Conservation (phyloP, 1,140 invertebrate genomes). For the Diachasmimorpha longicaudata region DNA sequence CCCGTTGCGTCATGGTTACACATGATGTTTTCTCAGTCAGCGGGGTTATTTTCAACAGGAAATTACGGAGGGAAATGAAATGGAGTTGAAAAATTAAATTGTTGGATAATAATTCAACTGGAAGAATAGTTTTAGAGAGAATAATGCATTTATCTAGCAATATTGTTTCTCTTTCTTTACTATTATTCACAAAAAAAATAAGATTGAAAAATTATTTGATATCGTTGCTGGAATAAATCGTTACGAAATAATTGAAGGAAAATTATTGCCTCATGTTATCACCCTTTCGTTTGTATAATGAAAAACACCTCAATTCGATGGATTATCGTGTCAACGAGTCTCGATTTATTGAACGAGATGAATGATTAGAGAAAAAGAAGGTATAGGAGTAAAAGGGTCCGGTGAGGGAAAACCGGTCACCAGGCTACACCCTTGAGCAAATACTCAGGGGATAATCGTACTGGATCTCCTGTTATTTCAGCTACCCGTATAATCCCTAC, state of each 20-base stretch:
- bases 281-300: neutral
- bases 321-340: constrained; percentile 15
- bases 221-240: neutral
- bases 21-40: too few species aligned
- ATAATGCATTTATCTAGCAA: too few species aligned
- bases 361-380: constrained; percentile 8
- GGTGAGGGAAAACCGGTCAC: constrained; percentile 21
- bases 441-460: constrained; percentile 17
- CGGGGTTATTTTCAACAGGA: too few species aligned
- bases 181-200: too few species aligned
- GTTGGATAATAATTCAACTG: too few species aligned
- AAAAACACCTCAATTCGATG: neutral
- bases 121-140: too few species aligned
- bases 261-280: neutral
- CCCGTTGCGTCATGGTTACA: neutral
- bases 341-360: constrained; percentile 18
- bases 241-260: neutral
- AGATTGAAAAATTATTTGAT: too few species aligned
- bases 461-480: constrained; percentile 28
- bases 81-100: too few species aligned
- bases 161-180: too few species aligned
- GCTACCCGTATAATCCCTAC: constrained; percentile 21
- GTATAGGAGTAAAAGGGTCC: neutral
- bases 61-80: too few species aligned
- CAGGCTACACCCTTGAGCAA: constrained; percentile 17